Evolutionary conservation across 92 coral and sea anemone species (phyloP).

Genomic region (Anthopleura xanthogrammica): DNA sequence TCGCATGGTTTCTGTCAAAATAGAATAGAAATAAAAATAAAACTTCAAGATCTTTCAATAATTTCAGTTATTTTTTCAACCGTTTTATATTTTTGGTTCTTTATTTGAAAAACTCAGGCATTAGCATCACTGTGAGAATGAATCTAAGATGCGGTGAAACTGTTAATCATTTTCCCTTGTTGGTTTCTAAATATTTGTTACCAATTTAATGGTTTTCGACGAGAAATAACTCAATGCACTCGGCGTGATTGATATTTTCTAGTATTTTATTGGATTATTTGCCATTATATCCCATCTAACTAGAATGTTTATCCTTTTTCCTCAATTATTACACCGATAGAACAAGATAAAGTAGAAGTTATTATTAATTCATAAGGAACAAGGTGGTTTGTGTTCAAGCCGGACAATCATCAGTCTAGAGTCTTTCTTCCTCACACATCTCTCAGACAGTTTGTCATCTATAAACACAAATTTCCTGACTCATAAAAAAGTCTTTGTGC

Average conservation of each 20-base stretch:
- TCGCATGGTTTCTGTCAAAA: not conserved
- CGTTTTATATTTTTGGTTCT: not conserved
- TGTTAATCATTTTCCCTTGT: not conserved
- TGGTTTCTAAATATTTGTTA: not conserved
- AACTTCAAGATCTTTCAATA: not conserved
- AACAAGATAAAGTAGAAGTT: not conserved
- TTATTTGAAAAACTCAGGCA: not conserved
- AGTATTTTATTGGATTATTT: not conserved
- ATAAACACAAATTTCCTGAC: constrained; percentile 14
- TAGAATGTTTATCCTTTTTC: not conserved
- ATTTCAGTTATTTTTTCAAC: not conserved
- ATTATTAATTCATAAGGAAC: not conserved
- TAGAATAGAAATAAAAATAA: not conserved
- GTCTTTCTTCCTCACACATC: not conserved
- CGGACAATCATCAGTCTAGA: not conserved
- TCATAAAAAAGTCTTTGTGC: constrained; percentile 12
- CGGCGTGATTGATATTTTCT: not conserved
- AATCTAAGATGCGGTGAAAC: not conserved
- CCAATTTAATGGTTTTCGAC: not conserved
- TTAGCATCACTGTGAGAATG: not conserved
- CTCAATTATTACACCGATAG: not conserved
- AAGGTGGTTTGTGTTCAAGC: not conserved
- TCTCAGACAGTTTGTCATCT: not conserved
- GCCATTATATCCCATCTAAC: not conserved
- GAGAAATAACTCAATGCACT: not conserved